Base-by-base conservation (phyloP, 2,113 vertebrate genomes). In the Megatriorchis doriae region DNA sequence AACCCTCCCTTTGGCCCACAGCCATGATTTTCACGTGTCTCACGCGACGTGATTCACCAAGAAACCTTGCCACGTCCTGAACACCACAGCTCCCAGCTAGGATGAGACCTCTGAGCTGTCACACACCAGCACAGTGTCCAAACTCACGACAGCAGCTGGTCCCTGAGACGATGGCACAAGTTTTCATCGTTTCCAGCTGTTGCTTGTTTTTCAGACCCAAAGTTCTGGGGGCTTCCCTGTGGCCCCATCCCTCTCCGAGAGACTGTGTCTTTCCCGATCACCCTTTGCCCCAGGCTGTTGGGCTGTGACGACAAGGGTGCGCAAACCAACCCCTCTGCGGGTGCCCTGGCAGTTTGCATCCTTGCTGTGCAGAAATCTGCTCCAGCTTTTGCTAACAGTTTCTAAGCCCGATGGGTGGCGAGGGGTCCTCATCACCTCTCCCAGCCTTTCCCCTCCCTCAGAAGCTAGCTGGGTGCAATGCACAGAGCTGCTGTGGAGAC, bases 361-460 rank as follows among this genome's bases (percentile, higher is more conserved):
- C 47, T 10, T 23, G 22, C 70, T 32, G 5, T 6, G 65, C 31
- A 42, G 53, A 45, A n/a, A 16, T 16, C 55, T 50, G 36, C 52
- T 61, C 27, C 56, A 15, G 13, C 5, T 29, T 36, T 63, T 36
- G 52, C 34, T 21, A 13, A 13, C 31, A 0, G 0, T 40, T 26
- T 22, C 63, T 8, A 17, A 50, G 21, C 5, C 52, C 4, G 0
- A 9, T 18, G n/a, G 5, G 21, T 4, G 36, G 22, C 11, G 11
- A 3, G 8, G 13, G 18, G 5, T 26, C 21, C 34, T 45, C 53
- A 36, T 6, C 4, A 18, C 25, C 52, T 23, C 22, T 27, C 32
- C n/a, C 38, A 47, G 38, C 68, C 47, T 13, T 36, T 21, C 47
- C 7, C 38, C 81, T 59, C 47, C 8, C 62, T 43, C 48, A 7